Percentiles rank a stretch among this genome's conserved stretches.
phyloP scores from a whole-genome alignment of 2,888 invertebrate genomes.

The Beris morrisii region DNA sequence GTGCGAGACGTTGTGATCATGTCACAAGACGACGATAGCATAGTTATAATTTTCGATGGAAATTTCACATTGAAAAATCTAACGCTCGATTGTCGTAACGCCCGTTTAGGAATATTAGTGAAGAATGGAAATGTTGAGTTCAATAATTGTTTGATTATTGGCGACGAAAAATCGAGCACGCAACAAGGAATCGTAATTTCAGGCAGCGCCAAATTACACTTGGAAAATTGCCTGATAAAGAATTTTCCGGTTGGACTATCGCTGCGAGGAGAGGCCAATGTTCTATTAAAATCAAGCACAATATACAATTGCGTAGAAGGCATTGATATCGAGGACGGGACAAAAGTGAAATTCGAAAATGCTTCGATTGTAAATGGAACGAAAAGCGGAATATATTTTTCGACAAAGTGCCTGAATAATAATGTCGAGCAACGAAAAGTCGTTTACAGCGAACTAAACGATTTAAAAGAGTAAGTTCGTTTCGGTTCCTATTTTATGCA shows the following conservation, averaged over 20 bases:
- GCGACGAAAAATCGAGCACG: constrained; percentile 58
- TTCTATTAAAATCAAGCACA: constrained; percentile 47
- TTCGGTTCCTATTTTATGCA: background rate
- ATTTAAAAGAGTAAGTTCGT: constrained; percentile 40
- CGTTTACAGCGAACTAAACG: constrained; percentile 33
- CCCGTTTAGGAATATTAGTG: constrained; percentile 59
- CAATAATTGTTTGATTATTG: constrained; percentile 59
- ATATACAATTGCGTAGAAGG: constrained; percentile 49
- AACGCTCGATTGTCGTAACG: constrained; percentile 58
- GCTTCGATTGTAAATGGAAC: constrained; percentile 56
- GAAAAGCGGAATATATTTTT: constrained; percentile 59
- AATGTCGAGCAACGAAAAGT: constrained; percentile 41
- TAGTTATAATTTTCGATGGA: constrained; percentile 60
- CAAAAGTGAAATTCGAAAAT: constrained; percentile 57
- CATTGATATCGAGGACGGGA: constrained; percentile 46
- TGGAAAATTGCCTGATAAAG: constrained; percentile 58
- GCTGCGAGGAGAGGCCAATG: constrained; percentile 53
- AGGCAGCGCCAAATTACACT: constrained; percentile 52
- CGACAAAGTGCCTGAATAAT: constrained; percentile 48
- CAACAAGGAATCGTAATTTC: constrained; percentile 61
- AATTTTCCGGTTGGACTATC: constrained; percentile 61
- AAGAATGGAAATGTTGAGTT: constrained; percentile 58
- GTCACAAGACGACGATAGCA: constrained; percentile 58
- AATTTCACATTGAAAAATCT: constrained; percentile 60
- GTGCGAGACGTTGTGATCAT: constrained; percentile 48